These are phyloP conservation scores for Muscina levida DNA, from an alignment of 2,888 invertebrate genomes.

Conservation along the genomic window DNA sequence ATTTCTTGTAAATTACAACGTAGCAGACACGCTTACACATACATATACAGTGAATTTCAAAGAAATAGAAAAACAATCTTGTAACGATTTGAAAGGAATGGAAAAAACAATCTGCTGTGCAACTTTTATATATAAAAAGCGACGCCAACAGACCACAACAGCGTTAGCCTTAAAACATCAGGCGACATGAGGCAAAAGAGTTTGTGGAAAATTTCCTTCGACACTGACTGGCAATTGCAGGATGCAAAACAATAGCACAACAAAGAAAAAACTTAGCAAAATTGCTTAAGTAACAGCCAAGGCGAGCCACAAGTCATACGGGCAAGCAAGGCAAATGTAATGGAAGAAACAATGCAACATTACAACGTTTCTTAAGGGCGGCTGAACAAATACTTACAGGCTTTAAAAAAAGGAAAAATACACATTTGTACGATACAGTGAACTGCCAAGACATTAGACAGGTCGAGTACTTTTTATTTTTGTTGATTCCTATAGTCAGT, in stretches of 20 bases:
- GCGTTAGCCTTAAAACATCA: no score
- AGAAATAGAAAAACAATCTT: conserved; percentile 16
- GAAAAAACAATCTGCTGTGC: no score
- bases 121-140: no score
- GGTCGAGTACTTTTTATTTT: no score
- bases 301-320: no score
- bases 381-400: background rate
- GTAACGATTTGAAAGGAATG: no score
- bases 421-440: no score
- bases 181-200: no score
- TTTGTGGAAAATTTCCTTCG: background rate
- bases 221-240: conserved; percentile 17
- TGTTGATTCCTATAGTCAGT: no score
- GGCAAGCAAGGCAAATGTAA: background rate
- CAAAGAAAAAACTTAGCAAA: background rate
- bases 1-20: conserved; percentile 1
- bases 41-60: conserved; percentile 1
- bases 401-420: background rate
- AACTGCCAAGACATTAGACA: no score
- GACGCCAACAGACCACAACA: background rate
- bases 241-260: background rate
- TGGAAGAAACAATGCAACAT: background rate
- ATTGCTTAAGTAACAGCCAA: background rate
- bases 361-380: background rate
- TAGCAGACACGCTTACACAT: no score